Evolutionary conservation across 1,140 invertebrate species (phyloP).

Genomic region (Holcopasites calliopsidis): DNA sequence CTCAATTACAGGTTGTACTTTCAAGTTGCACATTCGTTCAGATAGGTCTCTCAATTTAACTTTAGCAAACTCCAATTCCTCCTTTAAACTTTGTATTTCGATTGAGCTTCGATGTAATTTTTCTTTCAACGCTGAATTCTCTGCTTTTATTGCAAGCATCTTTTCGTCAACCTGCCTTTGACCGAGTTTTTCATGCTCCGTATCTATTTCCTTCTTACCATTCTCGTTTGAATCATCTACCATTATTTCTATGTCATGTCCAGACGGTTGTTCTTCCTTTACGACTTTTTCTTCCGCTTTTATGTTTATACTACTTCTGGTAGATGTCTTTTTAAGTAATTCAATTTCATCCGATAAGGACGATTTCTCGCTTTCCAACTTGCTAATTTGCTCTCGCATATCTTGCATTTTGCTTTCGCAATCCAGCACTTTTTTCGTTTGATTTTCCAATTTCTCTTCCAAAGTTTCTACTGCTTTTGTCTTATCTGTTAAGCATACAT

Average conservation of each 20-base stretch:
- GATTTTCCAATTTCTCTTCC: slow-evolving; percentile 68
- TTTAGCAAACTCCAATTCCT: slow-evolving; percentile 52
- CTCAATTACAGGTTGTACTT: background rate
- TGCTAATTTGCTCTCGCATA: slow-evolving; percentile 45
- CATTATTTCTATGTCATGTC: background rate
- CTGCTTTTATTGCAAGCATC: background rate
- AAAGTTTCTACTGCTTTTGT: slow-evolving; percentile 60
- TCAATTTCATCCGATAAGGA: slow-evolving; percentile 2
- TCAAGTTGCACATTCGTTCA: slow-evolving; percentile 40
- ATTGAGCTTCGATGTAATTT: slow-evolving; percentile 48
- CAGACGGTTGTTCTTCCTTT: background rate
- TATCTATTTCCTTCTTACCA: slow-evolving; percentile 17
- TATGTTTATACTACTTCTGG: background rate
- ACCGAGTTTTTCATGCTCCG: slow-evolving; percentile 15
- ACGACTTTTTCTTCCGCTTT: slow-evolving; percentile 11
- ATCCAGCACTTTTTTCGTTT: slow-evolving; percentile 54
- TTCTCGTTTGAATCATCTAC: slow-evolving; percentile 2
- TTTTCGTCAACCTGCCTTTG: slow-evolving; percentile 20
- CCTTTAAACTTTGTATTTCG: slow-evolving; percentile 55
- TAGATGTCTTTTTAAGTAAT: background rate
- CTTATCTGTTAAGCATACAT: slow-evolving; percentile 65
- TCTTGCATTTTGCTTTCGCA: slow-evolving; percentile 48
- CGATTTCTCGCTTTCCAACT: slow-evolving; percentile 42
- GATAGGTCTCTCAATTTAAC: slow-evolving; percentile 36
- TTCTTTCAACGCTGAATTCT: slow-evolving; percentile 46